These are phyloP conservation scores for Leptarthrus brevirostris DNA, from an alignment of 2,888 invertebrate genomes.

Conservation along the genomic window DNA sequence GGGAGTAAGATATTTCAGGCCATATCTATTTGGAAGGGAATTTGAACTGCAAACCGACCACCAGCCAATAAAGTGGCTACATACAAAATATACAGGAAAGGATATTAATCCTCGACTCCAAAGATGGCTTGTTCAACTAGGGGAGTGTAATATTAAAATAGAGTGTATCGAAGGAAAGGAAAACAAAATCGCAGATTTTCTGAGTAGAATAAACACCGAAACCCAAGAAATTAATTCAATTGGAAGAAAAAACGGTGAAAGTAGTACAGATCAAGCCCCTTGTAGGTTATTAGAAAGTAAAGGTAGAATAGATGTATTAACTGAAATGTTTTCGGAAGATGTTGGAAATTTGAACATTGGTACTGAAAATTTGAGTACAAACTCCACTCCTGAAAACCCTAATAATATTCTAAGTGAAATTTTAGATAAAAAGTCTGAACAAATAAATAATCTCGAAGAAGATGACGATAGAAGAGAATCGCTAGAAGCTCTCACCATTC, in stretches of 20 bases:
- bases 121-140: slow-evolving; percentile 12
- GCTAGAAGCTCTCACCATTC: slow-evolving; percentile 6
- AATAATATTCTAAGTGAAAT: background rate
- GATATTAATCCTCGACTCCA: slow-evolving; percentile 21
- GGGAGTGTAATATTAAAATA: slow-evolving; percentile 15
- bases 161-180: slow-evolving; percentile 22
- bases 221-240: slow-evolving; percentile 1
- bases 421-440: background rate
- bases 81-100: slow-evolving; percentile 19
- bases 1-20: slow-evolving; percentile 33
- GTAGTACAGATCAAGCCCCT: background rate
- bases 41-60: slow-evolving; percentile 8
- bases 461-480: background rate
- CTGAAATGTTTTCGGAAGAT: background rate
- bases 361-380: slow-evolving; percentile 1
- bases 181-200: slow-evolving; percentile 20
- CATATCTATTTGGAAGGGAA: slow-evolving; percentile 23
- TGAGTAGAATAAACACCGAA: slow-evolving; percentile 34
- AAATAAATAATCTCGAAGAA: background rate
- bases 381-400: background rate
- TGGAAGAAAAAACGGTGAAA: background rate
- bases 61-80: slow-evolving; percentile 27
- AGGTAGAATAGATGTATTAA: background rate
- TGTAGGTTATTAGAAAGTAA: background rate
- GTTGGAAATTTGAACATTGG: background rate